Evolutionary conservation across 2,797 vertebrate species (phyloP).

Genomic region (Leptoclinus maculatus): DNA sequence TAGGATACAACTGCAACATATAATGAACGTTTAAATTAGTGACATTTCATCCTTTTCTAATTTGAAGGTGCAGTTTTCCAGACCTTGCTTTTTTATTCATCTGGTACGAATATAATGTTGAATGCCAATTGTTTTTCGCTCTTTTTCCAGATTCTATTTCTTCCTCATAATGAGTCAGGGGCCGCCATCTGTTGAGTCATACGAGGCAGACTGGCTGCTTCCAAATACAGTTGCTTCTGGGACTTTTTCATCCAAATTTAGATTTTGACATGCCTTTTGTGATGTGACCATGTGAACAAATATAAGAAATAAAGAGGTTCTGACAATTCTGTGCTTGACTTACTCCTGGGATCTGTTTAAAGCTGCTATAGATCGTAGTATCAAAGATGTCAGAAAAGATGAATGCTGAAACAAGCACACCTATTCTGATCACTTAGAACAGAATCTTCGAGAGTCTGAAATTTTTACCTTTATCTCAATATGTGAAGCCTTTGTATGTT

Average conservation of each 20-base stretch:
- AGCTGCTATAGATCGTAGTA: neutral
- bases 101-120: neutral
- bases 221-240: constrained; percentile 42
- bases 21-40: neutral
- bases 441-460: neutral
- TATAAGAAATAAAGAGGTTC: constrained; percentile 26
- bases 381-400: constrained; percentile 7
- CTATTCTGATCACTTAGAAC: neutral
- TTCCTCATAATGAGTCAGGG: constrained; percentile 63
- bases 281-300: constrained; percentile 21
- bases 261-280: constrained; percentile 24
- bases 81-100: constrained; percentile 8
- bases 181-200: constrained; percentile 67
- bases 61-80: neutral
- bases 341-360: neutral
- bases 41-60: neutral
- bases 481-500: constrained; percentile 2
- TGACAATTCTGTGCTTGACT: neutral
- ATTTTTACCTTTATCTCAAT: neutral
- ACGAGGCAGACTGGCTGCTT: constrained; percentile 30
- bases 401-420: neutral
- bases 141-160: constrained; percentile 33
- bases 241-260: constrained; percentile 59
- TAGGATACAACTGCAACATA: neutral
- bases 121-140: constrained; percentile 23